A percentile compares a stretch with the other conserved stretches of the same genome.
Conservation (phyloP, 2,888 invertebrate species). For the Drosophila borealis region DNA sequence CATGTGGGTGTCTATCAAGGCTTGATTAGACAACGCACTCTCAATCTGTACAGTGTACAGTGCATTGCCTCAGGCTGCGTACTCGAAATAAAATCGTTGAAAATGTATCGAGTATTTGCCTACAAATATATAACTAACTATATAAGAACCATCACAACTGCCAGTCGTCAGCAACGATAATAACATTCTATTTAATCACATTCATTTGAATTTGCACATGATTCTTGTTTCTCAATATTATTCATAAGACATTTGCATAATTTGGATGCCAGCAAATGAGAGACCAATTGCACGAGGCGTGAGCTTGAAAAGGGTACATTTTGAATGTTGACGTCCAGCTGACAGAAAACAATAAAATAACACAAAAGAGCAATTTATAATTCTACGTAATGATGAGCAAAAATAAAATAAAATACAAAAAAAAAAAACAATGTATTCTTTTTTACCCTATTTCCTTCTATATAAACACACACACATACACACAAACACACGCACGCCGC, state of each 20-base stretch:
- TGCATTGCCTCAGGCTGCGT: conserved; percentile 25
- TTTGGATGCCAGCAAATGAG: conserved; percentile 37
- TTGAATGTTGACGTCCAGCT: not conserved
- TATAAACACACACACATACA: too few relatives aligned
- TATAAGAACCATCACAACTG: conserved; percentile 8
- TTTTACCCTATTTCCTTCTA: too few relatives aligned
- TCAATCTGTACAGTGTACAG: conserved; percentile 7
- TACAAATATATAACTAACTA: conserved; percentile 30
- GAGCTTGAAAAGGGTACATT: conserved; percentile 20
- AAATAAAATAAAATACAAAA: too few relatives aligned
- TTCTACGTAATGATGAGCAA: too few relatives aligned
- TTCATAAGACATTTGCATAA: conserved; percentile 53
- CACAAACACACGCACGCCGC: too few relatives aligned
- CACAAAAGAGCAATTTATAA: not conserved
- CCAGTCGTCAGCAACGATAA: conserved; percentile 12
- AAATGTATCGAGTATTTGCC: conserved; percentile 38
- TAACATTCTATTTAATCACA: not conserved
- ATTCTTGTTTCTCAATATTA: conserved; percentile 15
- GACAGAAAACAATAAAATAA: not conserved
- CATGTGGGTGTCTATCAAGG: conserved; percentile 12
- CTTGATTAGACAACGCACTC: conserved; percentile 55
- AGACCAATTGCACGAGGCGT: conserved; percentile 41
- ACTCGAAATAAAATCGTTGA: conserved; percentile 33
- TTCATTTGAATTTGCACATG: conserved; percentile 8
- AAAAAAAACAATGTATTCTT: too few relatives aligned